Evolutionary conservation across 37 sponge, comb jelly and placozoan species (phyloP), one percentile per base, ranked within the genome.

Genomic region (Haliclona indistincta): DNA sequence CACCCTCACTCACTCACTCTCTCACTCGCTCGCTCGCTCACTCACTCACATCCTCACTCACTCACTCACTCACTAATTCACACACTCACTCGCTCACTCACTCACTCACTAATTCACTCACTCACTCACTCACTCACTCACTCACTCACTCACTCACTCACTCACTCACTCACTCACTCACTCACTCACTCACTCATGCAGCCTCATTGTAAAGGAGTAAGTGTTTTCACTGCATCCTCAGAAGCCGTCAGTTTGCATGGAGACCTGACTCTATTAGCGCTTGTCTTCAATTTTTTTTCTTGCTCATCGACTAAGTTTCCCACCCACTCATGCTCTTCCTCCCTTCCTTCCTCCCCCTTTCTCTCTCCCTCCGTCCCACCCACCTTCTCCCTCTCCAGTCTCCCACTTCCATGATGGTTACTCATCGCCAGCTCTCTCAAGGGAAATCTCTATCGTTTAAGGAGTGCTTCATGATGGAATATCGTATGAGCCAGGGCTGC

Each of bases 371-470:
- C 41, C n/a, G 15, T 11, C 41, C 43, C 23, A 17, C 11, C 23
- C 11, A 39, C 11, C 11, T 15, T 36, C 23, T 67, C 23, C 36
- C 68, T 37, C 26, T 61, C 11, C 51, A 92, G 98, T 97, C 98
- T 20, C 98, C 98, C 32, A 91, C 94, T 25, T 91, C 95, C 0
- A 63, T 97, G 63, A 91, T 88, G 38, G 80, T 97, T 11, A 91
- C 98, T 3, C 92, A 91, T 73, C 78, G 85, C 3, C 85, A 89
- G 54, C 76, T 97, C 19, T 63, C 33, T 2, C 70, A 79, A 37
- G 94, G 96, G 1, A 56, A 64, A 11, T 63, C 78, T 39, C 62
- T 84, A 34, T 65, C 77, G 41, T 72, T 95, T 54, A 74, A 63
- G 38, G 96, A 95, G 5, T 89, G 91, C 49, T 75, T 95, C 29